phyloP scores from a whole-genome alignment of 2,888 invertebrate genomes.

The Dryobota labecula region DNA sequence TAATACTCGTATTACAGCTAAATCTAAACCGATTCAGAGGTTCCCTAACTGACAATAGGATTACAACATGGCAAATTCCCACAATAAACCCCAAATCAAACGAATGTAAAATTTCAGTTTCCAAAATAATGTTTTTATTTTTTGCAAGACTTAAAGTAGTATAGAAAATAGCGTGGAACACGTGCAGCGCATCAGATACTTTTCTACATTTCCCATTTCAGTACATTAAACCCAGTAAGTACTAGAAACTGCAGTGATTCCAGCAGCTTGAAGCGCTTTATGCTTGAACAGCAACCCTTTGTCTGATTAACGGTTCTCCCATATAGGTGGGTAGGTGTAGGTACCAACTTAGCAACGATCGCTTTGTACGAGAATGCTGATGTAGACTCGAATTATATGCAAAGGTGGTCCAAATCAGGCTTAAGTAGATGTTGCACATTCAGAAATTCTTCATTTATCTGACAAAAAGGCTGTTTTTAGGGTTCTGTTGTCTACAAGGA shows the following conservation, averaged over 20 bases:
- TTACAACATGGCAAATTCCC: neutral
- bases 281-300: conserved; percentile 54
- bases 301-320: conserved; percentile 51
- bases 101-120: neutral
- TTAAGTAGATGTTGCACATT: conserved; percentile 4
- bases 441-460: neutral
- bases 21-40: neutral
- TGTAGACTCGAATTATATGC: conserved; percentile 26
- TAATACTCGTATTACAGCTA: neutral
- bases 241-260: conserved; percentile 40
- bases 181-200: neutral
- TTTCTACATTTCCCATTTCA: conserved; percentile 8
- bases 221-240: conserved; percentile 28
- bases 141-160: neutral
- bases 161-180: neutral
- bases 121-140: neutral
- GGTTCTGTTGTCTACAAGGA: too few relatives aligned
- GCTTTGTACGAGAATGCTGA: conserved; percentile 33
- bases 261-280: conserved; percentile 48
- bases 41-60: neutral
- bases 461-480: neutral
- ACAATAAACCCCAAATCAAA: too few relatives aligned
- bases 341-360: conserved; percentile 21
- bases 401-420: conserved; percentile 15
- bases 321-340: neutral